phyloP scores from a whole-genome alignment of 1,140 invertebrate species.

The Acromyrmex heyeri region DNA sequence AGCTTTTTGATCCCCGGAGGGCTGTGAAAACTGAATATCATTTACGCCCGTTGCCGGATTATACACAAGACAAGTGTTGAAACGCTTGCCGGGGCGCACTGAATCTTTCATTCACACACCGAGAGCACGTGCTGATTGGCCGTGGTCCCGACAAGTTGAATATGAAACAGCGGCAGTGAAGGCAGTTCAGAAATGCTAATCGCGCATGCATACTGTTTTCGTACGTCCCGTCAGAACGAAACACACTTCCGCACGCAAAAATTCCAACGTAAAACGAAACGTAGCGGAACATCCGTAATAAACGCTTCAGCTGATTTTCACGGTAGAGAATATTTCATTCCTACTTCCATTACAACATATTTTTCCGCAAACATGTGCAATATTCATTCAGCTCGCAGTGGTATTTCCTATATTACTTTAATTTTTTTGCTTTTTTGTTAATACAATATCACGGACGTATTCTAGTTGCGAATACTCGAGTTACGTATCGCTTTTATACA shows the following conservation, averaged over 20 bases:
- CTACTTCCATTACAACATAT: background rate
- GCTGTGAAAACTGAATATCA: slow-evolving; percentile 65
- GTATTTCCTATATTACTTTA: background rate
- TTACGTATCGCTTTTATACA: background rate
- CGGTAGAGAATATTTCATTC: slow-evolving; percentile 24
- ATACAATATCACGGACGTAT: background rate
- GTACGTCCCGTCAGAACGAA: slow-evolving; percentile 10
- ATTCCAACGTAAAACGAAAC: slow-evolving; percentile 3
- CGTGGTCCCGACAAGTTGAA: slow-evolving; percentile 40
- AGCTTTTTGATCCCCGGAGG: slow-evolving; percentile 43
- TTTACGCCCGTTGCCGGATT: slow-evolving; percentile 31
- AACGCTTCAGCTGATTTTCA: slow-evolving; percentile 3
- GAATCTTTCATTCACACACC: slow-evolving; percentile 63
- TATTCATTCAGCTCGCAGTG: slow-evolving; percentile 9
- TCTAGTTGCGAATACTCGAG: background rate
- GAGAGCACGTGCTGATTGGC: slow-evolving; percentile 53
- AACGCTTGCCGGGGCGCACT: slow-evolving; percentile 23
- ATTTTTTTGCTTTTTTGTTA: background rate
- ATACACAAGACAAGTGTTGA: slow-evolving; percentile 58
- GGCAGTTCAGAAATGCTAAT: slow-evolving; percentile 60
- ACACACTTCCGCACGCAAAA: slow-evolving; percentile 44
- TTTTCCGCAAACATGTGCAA: slow-evolving; percentile 24
- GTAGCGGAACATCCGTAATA: slow-evolving; percentile 15
- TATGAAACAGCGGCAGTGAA: slow-evolving; percentile 46
- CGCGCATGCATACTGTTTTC: slow-evolving; percentile 59